Evolutionary conservation across 2,797 vertebrate genomes (phyloP), one percentile per base, ranked within the genome.

Genomic region (Merluccius polli): DNA sequence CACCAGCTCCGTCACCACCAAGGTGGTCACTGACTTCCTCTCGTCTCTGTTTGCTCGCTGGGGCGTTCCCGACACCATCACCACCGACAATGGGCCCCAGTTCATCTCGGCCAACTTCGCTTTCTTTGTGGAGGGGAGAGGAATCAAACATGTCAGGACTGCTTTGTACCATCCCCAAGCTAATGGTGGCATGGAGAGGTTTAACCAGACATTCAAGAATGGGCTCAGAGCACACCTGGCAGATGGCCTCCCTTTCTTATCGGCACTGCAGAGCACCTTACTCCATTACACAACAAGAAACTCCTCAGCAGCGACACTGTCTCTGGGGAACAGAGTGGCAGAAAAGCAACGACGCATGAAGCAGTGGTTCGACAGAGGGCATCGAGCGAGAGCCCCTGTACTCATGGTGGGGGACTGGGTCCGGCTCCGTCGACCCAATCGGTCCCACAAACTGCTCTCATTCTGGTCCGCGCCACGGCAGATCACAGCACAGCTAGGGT

Each of bases 251-350:
- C 18, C 24, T 0, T 78, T 78, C 31, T 31, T 30, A 29, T 31
- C 65, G 0, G 67, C 67, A n/a, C 44, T 78, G n/a, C 38, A 27
- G 4, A 15, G 73, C 29, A 78, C 73, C n/a, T 32, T 78, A 2
- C 31, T 78, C 12, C 73, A 71, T 44, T 78, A 78, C 67, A 12
- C n/a, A n/a, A n/a, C n/a, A n/a, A n/a, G n/a, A n/a, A n/a, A n/a
- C 18, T 1, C 18, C 18, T 2, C 36, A 38, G 27, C 32, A 10
- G 68, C 29, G 10, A 9, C 73, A 48, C 16, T 29, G 4, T 18
- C 5, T 1, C 38, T 11, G n/a, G 13, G 24, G 24, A 13, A n/a
- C 32, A 29, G 16, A 21, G 69, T 79, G 10, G 1, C 24, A 9
- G 33, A 52, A 15, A 33, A 21, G 3, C 70, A 73, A 9, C 33